A percentile compares a stretch with the other conserved stretches of the same genome.
These are phyloP conservation scores for Chromis chromis DNA, from an alignment of 2,797 vertebrate species.

Conservation along the genomic window DNA sequence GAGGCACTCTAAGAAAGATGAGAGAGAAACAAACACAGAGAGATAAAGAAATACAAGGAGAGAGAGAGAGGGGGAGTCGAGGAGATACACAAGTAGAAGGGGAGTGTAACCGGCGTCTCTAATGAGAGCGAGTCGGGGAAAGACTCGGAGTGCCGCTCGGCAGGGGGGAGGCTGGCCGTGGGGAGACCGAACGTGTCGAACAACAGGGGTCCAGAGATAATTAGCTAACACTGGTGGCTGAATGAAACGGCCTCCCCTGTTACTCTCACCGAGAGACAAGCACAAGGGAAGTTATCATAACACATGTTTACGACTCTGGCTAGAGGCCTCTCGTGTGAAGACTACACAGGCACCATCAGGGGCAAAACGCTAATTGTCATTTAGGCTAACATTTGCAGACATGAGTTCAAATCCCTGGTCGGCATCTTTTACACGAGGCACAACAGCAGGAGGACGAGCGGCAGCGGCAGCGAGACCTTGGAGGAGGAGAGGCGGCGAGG, in stretches of 20 bases:
- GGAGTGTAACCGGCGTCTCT: constrained; percentile 36
- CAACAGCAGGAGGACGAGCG: constrained; percentile 11
- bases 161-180: constrained; percentile 43
- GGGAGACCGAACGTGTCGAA: constrained; percentile 54
- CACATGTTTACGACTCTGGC: constrained; percentile 71
- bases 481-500: neutral
- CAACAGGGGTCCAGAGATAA: constrained; percentile 76
- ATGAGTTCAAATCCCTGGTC: constrained; percentile 36
- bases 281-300: constrained; percentile 66
- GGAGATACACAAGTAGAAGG: constrained; percentile 26
- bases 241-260: constrained; percentile 54
- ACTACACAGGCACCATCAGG: constrained; percentile 38
- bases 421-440: constrained; percentile 20
- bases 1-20: constrained; percentile 52
- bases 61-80: constrained; percentile 22
- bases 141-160: constrained; percentile 48
- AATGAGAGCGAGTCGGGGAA: constrained; percentile 63
- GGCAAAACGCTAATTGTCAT: constrained; percentile 62
- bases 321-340: constrained; percentile 31
- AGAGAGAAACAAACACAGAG: constrained; percentile 47
- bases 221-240: constrained; percentile 72
- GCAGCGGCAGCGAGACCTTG: neutral
- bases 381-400: constrained; percentile 61
- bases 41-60: constrained; percentile 13
- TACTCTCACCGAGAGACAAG: constrained; percentile 50